Conservation (phyloP, 2,113 vertebrate genomes). For the Globicephala melas region DNA sequence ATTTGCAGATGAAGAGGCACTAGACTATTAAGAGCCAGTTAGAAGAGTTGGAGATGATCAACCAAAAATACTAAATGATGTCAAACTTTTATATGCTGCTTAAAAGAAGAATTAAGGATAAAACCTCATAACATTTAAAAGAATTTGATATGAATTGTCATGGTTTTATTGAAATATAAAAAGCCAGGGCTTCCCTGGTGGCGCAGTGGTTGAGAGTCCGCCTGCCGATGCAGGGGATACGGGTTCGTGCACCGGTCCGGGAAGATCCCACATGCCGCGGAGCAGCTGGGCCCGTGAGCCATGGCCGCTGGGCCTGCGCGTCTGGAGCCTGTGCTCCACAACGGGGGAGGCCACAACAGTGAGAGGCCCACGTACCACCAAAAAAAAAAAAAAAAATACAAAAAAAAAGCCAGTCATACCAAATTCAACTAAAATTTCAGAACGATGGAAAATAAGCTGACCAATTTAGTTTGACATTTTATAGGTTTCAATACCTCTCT, state of each 20-base stretch:
- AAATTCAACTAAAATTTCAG: conserved; percentile 1
- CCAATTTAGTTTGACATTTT: not conserved
- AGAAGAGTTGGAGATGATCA: not conserved
- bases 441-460: not conserved
- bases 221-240: too few relatives aligned
- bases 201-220: too few relatives aligned
- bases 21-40: not conserved
- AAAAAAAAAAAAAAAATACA: not conserved
- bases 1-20: not conserved
- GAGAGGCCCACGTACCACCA: too few relatives aligned
- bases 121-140: not conserved
- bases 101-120: not conserved
- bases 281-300: too few relatives aligned
- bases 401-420: not conserved
- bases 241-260: too few relatives aligned
- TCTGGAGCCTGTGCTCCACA: too few relatives aligned
- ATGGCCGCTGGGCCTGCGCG: too few relatives aligned
- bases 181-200: not conserved
- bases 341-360: too few relatives aligned
- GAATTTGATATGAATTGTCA: not conserved
- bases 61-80: not conserved
- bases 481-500: not conserved
- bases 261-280: too few relatives aligned
- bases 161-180: not conserved
- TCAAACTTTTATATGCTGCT: not conserved